Evolutionary conservation across 2,113 vertebrate species (phyloP).

Genomic region (Anguilla japonica): DNA sequence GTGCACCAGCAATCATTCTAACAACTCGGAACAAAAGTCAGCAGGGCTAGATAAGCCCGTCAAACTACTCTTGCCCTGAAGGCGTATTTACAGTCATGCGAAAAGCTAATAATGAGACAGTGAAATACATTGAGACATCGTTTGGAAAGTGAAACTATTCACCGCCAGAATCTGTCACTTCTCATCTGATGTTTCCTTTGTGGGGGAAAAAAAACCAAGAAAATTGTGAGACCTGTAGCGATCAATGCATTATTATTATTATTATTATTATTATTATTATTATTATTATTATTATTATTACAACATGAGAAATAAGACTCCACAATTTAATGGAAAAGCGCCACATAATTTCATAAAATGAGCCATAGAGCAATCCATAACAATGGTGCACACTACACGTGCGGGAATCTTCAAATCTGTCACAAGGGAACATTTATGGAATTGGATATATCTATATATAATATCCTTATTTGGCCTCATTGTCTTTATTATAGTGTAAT

Average conservation of each 20-base stretch:
- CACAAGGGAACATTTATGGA: not conserved
- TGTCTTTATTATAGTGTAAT: not conserved
- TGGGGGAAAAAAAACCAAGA: not conserved
- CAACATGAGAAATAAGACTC: too few species aligned
- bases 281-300: not conserved
- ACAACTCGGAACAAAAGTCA: not conserved
- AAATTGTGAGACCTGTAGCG: not conserved
- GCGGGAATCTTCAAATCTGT: not conserved
- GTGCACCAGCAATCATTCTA: not conserved
- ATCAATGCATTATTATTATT: not conserved
- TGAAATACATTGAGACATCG: not conserved
- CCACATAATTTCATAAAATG: too few species aligned
- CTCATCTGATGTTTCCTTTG: not conserved
- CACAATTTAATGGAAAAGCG: too few species aligned
- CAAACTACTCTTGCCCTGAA: not conserved
- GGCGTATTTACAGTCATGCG: not conserved
- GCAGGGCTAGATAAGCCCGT: not conserved
- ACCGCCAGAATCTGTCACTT: not conserved
- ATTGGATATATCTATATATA: too few species aligned
- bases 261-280: conserved; percentile 3
- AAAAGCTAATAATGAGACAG: not conserved
- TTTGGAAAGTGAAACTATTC: not conserved
- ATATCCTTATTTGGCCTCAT: too few species aligned
- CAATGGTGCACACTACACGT: not conserved
- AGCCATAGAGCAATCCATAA: not conserved